phyloP scores from a whole-genome alignment of 2,888 invertebrate genomes.

The Stramonita haemastoma region DNA sequence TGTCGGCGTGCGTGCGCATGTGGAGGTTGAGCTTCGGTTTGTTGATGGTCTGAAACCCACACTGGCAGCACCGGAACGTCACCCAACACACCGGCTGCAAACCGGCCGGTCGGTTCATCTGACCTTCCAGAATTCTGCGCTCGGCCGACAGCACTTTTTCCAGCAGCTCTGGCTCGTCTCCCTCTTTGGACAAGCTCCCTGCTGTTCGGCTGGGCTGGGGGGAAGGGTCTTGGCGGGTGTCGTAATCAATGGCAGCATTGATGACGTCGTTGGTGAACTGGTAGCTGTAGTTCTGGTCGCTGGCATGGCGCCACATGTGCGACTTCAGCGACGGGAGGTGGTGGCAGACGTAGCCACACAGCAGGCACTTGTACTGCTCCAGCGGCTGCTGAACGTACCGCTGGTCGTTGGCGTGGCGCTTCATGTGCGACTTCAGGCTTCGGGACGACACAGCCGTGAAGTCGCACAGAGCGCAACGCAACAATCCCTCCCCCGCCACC shows the following conservation, averaged over 20 bases:
- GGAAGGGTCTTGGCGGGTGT: slow-evolving; percentile 62
- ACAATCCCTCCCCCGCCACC: slow-evolving; percentile 54
- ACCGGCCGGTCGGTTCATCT: slow-evolving; percentile 50
- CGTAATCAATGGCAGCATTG: slow-evolving; percentile 75
- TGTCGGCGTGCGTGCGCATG: slow-evolving; percentile 74
- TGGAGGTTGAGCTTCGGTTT: slow-evolving; percentile 72
- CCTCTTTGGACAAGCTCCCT: background rate
- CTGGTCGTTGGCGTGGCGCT: slow-evolving; percentile 76
- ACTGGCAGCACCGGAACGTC: slow-evolving; percentile 76
- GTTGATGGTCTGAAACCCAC: slow-evolving; percentile 75
- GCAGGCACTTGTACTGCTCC: slow-evolving; percentile 76
- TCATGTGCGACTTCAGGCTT: slow-evolving; percentile 76
- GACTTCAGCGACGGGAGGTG: slow-evolving; percentile 76
- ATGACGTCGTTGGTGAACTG: slow-evolving; percentile 75
- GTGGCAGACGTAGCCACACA: slow-evolving; percentile 77
- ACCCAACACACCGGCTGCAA: slow-evolving; percentile 67
- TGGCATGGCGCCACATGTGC: slow-evolving; percentile 77
- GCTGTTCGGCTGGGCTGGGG: slow-evolving; percentile 39
- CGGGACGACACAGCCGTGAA: slow-evolving; percentile 73
- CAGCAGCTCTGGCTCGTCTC: slow-evolving; percentile 53
- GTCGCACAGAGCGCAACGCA: slow-evolving; percentile 73
- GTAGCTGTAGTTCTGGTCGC: slow-evolving; percentile 75
- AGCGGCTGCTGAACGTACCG: slow-evolving; percentile 75
- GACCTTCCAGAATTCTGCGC: slow-evolving; percentile 52
- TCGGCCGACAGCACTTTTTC: slow-evolving; percentile 54